Evolutionary conservation across 1,140 invertebrate species (phyloP), one percentile per base, ranked within the genome.

Genomic region (Triops cancriformis): DNA sequence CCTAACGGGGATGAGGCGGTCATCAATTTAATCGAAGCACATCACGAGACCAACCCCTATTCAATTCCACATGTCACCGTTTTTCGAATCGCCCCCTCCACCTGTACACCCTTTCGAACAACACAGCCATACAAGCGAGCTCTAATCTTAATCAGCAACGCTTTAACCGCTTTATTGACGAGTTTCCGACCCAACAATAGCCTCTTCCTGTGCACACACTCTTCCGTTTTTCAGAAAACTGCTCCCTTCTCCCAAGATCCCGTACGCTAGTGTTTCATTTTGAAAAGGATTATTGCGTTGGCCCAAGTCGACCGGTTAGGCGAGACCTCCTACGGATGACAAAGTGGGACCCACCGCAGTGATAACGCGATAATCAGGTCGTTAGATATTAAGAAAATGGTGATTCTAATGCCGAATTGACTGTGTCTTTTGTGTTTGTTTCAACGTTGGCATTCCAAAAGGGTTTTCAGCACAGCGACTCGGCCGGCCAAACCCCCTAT

Each of bases 321-420:
- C 14, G 51, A 23, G 51, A 64, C 51, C 51, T 64, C 51, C 51
- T 64, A 14, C 9, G 51, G 51, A 64, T 23, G 5, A 23, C 51
- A 14, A 23, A 64, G 51, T 64, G 51, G n/a, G 51, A 64, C 51
- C 51, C 51, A 64, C 51, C 51, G 51, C 51, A 64, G 51, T 64
- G 51, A 64, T 64, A 64, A 64, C 51, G 51, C 51, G 51, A 64
- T 64, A 64, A 64, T 64, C 51, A 64, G 51, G 51, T 64, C 51
- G 51, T 64, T 64, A 64, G 51, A 64, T 64, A 64, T 64, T 64
- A 64, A 64, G 51, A 64, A 64, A 64, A 64, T 64, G 10, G 51
- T 64, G 23, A 64, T 64, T 64, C 51, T 64, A 64, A 64, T 18
- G 18, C 18, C 18, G 51, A 64, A 64, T 64, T 23, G 51, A 18